A percentile compares a stretch with the other conserved stretches of the same genome.
Conservation (phyloP, 2,113 vertebrate species). For the Corapipo altera region DNA sequence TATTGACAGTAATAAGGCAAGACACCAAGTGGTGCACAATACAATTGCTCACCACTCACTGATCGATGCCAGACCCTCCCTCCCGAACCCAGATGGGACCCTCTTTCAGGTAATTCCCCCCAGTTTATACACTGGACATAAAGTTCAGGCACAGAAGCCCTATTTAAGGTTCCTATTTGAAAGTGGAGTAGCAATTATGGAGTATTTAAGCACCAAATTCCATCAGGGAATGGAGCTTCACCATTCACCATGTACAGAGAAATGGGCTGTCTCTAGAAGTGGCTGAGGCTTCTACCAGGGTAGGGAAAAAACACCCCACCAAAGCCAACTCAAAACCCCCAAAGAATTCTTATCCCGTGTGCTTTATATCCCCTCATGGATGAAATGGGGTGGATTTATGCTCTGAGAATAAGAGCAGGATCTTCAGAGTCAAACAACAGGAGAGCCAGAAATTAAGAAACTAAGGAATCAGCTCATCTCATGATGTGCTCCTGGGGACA, state of each 20-base stretch:
- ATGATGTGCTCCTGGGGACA: neutral
- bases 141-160: neutral
- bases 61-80: neutral
- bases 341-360: neutral
- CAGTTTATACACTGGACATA: neutral
- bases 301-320: neutral
- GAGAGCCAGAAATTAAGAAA: neutral
- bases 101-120: neutral
- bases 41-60: neutral
- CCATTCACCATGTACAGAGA: neutral
- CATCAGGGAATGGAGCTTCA: neutral
- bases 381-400: neutral
- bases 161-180: neutral
- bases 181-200: neutral
- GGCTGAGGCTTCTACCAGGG: neutral
- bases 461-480: neutral
- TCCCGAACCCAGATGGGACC: neutral
- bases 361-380: neutral
- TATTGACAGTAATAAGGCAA: neutral
- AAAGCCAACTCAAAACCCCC: neutral
- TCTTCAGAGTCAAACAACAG: neutral
- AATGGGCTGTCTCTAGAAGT: neutral
- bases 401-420: neutral
- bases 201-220: neutral
- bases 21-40: neutral